Evolutionary conservation across 2,888 invertebrate genomes (phyloP).

Genomic region (Piscicola geometra): DNA sequence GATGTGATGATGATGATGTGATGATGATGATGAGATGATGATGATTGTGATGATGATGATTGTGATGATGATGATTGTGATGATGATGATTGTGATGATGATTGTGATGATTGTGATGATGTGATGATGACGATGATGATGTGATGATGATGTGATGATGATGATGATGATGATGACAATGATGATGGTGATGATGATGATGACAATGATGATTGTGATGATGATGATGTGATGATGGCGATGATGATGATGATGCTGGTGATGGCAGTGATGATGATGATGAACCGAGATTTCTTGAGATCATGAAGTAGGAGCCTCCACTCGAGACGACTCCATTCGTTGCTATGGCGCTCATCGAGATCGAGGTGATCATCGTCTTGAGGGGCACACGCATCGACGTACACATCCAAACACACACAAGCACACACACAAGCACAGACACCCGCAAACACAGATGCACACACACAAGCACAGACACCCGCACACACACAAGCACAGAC

Average conservation of each 20-base stretch:
- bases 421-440: background rate
- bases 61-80: background rate
- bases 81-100: background rate
- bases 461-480: background rate
- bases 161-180: no score
- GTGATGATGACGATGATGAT: no score
- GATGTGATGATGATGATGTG: no score
- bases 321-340: slow-evolving; percentile 95
- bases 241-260: background rate
- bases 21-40: background rate
- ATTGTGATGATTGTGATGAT: no score
- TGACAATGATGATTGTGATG: background rate
- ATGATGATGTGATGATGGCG: slow-evolving; percentile 1
- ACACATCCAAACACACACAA: background rate
- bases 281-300: slow-evolving; percentile 76
- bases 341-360: slow-evolving; percentile 98
- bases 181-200: background rate
- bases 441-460: background rate
- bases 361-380: slow-evolving; percentile 60
- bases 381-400: background rate
- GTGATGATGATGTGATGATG: no score
- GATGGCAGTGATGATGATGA: no score
- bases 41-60: background rate
- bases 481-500: background rate
- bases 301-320: slow-evolving; percentile 99